Evolutionary conservation across 2,113 vertebrate species (phyloP).

Genomic region (Poeciliopsis occidentalis): DNA sequence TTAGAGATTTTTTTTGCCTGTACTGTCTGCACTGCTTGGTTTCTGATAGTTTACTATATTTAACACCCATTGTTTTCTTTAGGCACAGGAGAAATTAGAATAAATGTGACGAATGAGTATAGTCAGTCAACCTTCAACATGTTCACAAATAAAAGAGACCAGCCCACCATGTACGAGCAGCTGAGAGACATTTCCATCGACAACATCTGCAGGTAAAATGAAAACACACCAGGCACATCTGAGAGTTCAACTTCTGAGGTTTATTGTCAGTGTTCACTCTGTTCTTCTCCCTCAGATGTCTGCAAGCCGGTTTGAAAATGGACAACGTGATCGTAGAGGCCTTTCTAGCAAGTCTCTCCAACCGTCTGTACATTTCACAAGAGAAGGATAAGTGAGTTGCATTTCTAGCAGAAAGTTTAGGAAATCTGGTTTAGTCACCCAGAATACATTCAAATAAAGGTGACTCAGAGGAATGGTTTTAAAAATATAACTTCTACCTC

Average conservation of each 20-base stretch:
- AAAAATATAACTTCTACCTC: constrained; percentile 33
- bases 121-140: constrained; percentile 89
- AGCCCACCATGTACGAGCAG: constrained; percentile 96
- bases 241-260: not conserved
- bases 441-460: not conserved
- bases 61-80: constrained; percentile 22
- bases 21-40: not conserved
- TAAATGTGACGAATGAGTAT: constrained; percentile 93
- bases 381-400: constrained; percentile 93
- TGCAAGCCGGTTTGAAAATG: constrained; percentile 92
- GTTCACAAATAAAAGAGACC: constrained; percentile 86
- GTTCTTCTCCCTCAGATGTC: constrained; percentile 78
- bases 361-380: constrained; percentile 97
- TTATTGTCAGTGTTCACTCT: not conserved
- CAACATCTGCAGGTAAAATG: constrained; percentile 92
- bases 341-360: constrained; percentile 95
- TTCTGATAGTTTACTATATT: constrained; percentile 5
- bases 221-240: constrained; percentile 5
- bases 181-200: constrained; percentile 95
- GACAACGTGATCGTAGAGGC: constrained; percentile 94
- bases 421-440: not conserved
- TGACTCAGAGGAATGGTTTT: constrained; percentile 9
- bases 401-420: not conserved
- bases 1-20: constrained; percentile 17
- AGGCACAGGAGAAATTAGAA: constrained; percentile 91